These are phyloP conservation scores for Colaptes auratus DNA, from an alignment of 2,113 vertebrate species.

Conservation along the genomic window DNA sequence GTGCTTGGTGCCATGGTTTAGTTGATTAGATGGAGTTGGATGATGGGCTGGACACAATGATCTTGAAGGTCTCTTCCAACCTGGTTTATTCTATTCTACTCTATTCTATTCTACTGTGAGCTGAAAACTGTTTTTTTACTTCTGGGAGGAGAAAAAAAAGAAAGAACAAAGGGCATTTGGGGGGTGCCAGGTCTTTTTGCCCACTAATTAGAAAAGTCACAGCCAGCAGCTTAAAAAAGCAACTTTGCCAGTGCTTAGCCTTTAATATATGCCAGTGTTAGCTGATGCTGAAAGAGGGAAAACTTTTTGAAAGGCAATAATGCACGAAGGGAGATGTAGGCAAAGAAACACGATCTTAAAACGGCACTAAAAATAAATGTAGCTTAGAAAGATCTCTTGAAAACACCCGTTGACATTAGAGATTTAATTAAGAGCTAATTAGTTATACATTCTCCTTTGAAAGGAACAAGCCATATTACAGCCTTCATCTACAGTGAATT, in stretches of 20 bases:
- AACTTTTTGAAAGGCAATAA: slow-evolving; percentile 44
- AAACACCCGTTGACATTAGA: slow-evolving; percentile 55
- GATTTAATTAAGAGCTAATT: slow-evolving; percentile 70
- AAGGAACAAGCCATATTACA: slow-evolving; percentile 42
- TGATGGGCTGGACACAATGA: no score
- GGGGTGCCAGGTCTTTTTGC: not conserved
- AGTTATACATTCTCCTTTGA: slow-evolving; percentile 58
- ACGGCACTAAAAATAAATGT: slow-evolving; percentile 62
- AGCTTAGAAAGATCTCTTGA: slow-evolving; percentile 54
- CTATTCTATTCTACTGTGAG: not conserved
- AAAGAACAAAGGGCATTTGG: not conserved
- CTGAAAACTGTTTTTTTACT: not conserved
- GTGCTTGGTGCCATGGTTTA: no score
- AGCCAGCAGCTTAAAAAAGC: not conserved
- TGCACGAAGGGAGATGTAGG: not conserved
- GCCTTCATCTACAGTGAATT: slow-evolving; percentile 36
- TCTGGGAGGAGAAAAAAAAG: not conserved
- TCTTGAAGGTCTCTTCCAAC: no score
- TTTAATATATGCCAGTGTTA: not conserved
- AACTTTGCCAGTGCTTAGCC: not conserved
- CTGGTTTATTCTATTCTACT: no score
- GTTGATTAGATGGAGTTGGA: no score
- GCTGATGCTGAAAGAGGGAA: not conserved
- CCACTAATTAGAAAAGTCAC: not conserved
- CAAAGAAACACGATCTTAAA: slow-evolving; percentile 31